Evolutionary conservation across 2,888 invertebrate species (phyloP), one percentile per base, ranked within the genome.

Genomic region (Mythimna albipuncta): DNA sequence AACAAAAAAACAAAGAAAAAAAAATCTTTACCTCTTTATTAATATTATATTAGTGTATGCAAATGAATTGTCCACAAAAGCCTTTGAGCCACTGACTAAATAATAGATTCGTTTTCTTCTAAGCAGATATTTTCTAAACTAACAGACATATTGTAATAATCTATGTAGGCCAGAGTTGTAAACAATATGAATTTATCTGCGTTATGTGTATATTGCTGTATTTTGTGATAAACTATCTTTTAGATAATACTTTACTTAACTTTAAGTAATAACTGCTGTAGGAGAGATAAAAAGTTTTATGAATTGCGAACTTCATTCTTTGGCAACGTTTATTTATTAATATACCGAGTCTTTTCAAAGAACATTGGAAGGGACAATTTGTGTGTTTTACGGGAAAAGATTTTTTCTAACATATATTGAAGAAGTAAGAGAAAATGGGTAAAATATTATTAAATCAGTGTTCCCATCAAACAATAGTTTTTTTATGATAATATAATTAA

Each of bases 191-290:
- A 74, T 57, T 52, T 80, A 80, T 85, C 80, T 71, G 59, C 64
- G 59, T 61, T 75, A 58, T 69, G 54, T 72, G 50, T 71, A 64
- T 82, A 73, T 75, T 64, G 64, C 68, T 79, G 41, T 75, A 73
- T 69, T 70, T 69, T 77, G 47, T 58, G 83, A 85, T 81, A 79
- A 78, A 81, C 68, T 76, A 81, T 85, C 71, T 62, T 68, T 58
- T 19, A 54, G 76, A 82, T 75, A 74, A 76, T 57, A 72, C 62
- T 66, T 73, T 71, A 71, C 72, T 76, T 79, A 69, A 65, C 67
- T 68, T 61, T 62, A 83, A 73, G 72, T 75, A 71, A 69, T 55
- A 81, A 72, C 66, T 66, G 50, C 58, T 80, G 80, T 80, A 16
- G 38, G 26, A 4, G 6, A 64, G 73, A 80, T 70, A 66, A 81